A percentile compares a stretch with the other conserved stretches of the same genome.
Evolutionary conservation across 2,797 vertebrate genomes (phyloP).

Genomic region (Euphonia xanthogaster): DNA sequence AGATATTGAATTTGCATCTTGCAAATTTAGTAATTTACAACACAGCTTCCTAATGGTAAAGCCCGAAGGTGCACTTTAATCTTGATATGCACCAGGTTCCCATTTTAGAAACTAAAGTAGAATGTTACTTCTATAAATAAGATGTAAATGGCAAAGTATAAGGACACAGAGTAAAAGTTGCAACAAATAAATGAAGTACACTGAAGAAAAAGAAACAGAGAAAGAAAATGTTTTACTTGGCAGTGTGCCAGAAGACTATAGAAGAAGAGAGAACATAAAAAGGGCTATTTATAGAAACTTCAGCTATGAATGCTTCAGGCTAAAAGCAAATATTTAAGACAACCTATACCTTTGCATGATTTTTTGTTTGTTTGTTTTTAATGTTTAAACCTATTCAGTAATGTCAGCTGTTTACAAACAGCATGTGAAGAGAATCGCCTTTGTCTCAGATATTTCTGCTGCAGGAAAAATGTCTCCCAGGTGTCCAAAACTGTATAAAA

Average conservation of each 20-base stretch:
- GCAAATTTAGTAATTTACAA: background rate
- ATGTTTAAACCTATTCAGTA: background rate
- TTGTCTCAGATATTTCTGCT: slow-evolving; percentile 10
- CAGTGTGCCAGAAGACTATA: background rate
- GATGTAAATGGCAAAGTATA: background rate
- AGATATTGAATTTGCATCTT: background rate
- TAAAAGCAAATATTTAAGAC: background rate
- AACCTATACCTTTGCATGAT: background rate
- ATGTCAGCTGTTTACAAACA: slow-evolving; percentile 38
- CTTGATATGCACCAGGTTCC: background rate
- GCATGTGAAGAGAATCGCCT: background rate
- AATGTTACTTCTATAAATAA: background rate
- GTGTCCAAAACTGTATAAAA: slow-evolving; percentile 76
- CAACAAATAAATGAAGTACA: background rate
- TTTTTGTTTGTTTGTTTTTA: background rate
- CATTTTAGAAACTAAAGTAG: background rate
- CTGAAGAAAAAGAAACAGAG: background rate
- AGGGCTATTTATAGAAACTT: background rate
- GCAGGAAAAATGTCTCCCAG: slow-evolving; percentile 59
- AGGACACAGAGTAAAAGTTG: background rate
- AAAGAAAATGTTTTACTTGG: slow-evolving; percentile 18
- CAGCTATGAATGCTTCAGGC: background rate
- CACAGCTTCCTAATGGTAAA: background rate
- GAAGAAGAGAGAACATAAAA: background rate
- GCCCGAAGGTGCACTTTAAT: background rate